Evolutionary conservation across 1,140 invertebrate genomes (phyloP), one percentile per base, ranked within the genome.

Genomic region (Helicoverpa zea): DNA sequence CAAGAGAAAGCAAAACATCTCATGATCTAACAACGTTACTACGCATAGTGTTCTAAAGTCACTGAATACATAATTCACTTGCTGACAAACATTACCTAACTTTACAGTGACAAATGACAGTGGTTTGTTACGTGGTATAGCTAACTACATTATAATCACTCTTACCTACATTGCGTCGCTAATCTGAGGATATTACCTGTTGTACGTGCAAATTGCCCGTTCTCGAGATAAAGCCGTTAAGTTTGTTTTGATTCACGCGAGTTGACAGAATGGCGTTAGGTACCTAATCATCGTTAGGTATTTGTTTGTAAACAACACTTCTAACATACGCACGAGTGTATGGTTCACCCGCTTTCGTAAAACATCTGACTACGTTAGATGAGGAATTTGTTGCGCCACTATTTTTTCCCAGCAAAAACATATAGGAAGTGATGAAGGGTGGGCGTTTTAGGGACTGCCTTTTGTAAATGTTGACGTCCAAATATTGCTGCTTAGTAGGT

Each of bases 61-160:
- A 49, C 43, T 49, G 49, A 68, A 68, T 49, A 43, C 64, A 18
- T 66, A 49, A 68, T 68, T 66, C 29, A 43, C 59, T 9, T 5
- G n/a, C 63, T 64, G 63, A 64, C 63, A 64, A 64, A 64, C 63
- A 47, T 64, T 64, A 64, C 35, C 35, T 14, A 51, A 70, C 49
- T 35, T 23, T 14, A 43, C 23, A n/a, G 49, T 66, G 61, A 77
- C 75, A 77, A 64, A 54, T 52, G 59, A 77, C 51, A 54, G 74
- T 77, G 61, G 54, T 43, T 23, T 54, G 47, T 77, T 77, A 77
- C 75, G 75, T 64, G 30, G 18, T 64, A 9, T 13, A 51, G n/a
- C 16, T 76, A 77, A 77, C 49, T 66, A 14, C 75, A 54, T 77
- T 77, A 77, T 77, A 66, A 77, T 61, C 43, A 49, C 58, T 54